Conservation (phyloP, 2,797 vertebrate species). For the Lacerta agilis region DNA sequence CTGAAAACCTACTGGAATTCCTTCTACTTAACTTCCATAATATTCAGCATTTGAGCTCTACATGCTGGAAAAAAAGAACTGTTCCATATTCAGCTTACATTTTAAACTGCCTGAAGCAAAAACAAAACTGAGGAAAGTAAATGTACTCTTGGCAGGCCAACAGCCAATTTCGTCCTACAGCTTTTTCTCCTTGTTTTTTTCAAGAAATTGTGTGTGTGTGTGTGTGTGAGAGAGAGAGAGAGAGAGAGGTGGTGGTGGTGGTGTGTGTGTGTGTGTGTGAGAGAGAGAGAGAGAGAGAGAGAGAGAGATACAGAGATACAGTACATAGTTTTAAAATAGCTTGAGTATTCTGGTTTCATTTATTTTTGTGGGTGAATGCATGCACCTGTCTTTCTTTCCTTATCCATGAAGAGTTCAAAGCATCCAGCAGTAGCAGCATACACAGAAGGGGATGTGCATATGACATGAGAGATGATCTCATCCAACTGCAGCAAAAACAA, state of each 20-base stretch:
- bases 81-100: background rate
- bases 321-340: background rate
- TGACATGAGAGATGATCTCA: background rate
- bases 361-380: background rate
- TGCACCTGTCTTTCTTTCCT: background rate
- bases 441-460: background rate
- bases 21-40: conserved; percentile 1
- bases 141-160: background rate
- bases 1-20: background rate
- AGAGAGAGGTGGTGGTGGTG: too few species aligned
- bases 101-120: background rate
- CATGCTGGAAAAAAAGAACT: background rate
- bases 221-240: too few species aligned
- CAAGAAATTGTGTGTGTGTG: background rate
- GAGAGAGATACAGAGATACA: background rate
- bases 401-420: background rate
- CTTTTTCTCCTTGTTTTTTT: background rate
- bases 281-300: too few species aligned
- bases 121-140: background rate
- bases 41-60: conserved; percentile 2
- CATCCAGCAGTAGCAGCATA: background rate
- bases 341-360: background rate
- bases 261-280: too few species aligned
- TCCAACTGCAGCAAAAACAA: background rate
- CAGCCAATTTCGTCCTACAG: background rate